These are phyloP conservation scores for Lysiphlebus fabarum DNA, from an alignment of 1,140 invertebrate species.

Conservation along the genomic window DNA sequence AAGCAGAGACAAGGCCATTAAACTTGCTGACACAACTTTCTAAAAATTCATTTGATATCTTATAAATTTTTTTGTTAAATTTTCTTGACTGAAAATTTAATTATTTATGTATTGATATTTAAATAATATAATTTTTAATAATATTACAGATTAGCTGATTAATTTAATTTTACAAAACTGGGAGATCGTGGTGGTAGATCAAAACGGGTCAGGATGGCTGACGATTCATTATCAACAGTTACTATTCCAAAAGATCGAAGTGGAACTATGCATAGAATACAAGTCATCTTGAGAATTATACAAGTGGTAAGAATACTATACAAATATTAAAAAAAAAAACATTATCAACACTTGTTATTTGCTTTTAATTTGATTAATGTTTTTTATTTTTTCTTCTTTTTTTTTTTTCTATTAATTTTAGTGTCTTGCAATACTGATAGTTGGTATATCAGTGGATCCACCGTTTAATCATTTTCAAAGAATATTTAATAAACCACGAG, in stretches of 20 bases:
- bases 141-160: no score
- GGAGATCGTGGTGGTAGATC: conserved; percentile 50
- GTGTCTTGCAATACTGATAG: conserved; percentile 54
- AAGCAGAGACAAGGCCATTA: no score
- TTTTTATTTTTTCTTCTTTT: conserved; percentile 1
- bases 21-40: no score
- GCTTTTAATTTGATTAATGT: no score
- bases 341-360: no score
- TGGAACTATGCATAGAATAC: conserved; percentile 37
- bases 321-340: no score
- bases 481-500: conserved; percentile 43
- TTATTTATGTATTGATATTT: no score
- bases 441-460: conserved; percentile 59
- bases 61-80: no score
- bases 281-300: conserved; percentile 45
- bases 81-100: no score
- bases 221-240: conserved; percentile 46
- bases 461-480: conserved; percentile 48
- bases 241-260: conserved; percentile 37
- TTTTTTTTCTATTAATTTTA: conserved; percentile 34
- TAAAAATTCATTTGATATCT: no score
- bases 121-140: no score
- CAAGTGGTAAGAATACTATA: neutral
- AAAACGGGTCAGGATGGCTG: conserved; percentile 53
- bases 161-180: conserved; percentile 43